Evolutionary conservation across 1,140 invertebrate genomes (phyloP).

Genomic region (Mesaphorura yosii): DNA sequence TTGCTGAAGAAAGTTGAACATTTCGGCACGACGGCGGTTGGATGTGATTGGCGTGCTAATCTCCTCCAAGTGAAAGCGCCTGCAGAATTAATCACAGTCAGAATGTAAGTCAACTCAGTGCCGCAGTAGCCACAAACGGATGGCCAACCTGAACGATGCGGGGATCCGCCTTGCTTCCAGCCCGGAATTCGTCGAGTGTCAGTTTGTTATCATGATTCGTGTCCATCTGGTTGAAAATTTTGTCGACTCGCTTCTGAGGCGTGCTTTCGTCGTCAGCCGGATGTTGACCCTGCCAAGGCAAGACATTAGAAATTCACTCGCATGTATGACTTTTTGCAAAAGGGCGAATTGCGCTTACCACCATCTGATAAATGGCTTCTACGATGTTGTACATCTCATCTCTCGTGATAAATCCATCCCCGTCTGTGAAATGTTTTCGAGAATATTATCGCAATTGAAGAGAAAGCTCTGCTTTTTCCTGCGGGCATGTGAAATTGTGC

Average conservation of each 20-base stretch:
- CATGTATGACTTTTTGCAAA: no score
- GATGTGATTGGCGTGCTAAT: constrained; percentile 1
- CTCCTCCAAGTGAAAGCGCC: constrained; percentile 6
- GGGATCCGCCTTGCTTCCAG: constrained; percentile 96
- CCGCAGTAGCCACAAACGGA: not conserved
- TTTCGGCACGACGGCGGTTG: no score
- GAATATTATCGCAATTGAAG: no score
- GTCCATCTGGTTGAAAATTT: constrained; percentile 97
- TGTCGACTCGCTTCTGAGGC: constrained; percentile 88
- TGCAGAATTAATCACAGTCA: not conserved
- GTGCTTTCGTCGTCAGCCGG: constrained; percentile 88
- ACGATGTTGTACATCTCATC: constrained; percentile 99
- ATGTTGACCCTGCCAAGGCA: constrained; percentile 61
- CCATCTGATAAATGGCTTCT: constrained; percentile 98
- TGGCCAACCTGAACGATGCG: constrained; percentile 76
- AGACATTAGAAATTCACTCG: constrained; percentile 5
- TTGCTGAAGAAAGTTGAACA: no score
- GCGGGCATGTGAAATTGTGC: not conserved
- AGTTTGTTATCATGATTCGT: constrained; percentile 96
- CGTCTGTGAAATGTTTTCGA: no score
- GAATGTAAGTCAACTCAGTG: not conserved
- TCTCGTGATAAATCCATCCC: constrained; percentile 83
- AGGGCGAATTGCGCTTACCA: constrained; percentile 70
- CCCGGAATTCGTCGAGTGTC: constrained; percentile 94
- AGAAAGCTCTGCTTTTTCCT: no score